Evolutionary conservation across 2,113 vertebrate genomes (phyloP).

Genomic region (Polypterus bichir): DNA sequence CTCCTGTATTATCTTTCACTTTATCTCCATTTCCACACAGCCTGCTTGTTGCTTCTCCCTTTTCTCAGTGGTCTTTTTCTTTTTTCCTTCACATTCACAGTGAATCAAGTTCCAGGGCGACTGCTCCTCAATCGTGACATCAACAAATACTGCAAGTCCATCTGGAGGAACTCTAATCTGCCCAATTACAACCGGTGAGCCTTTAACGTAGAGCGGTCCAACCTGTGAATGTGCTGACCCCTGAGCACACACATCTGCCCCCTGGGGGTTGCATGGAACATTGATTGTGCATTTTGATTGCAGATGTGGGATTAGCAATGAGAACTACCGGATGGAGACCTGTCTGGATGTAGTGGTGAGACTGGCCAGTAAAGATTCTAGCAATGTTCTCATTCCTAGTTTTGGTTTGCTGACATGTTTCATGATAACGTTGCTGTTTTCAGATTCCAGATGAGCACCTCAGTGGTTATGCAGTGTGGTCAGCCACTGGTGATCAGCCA

Average conservation of each 20-base stretch:
- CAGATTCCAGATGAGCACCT: slow-evolving; percentile 35
- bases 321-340: slow-evolving; percentile 41
- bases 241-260: too few relatives aligned
- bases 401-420: background rate
- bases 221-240: too few relatives aligned
- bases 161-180: slow-evolving; percentile 45
- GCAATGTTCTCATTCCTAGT: background rate
- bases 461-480: slow-evolving; percentile 32
- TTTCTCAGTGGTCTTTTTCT: slow-evolving; percentile 1
- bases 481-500: slow-evolving; percentile 20
- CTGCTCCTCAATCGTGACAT: slow-evolving; percentile 50
- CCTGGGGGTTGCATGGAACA: too few relatives aligned
- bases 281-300: background rate
- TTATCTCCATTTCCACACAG: too few relatives aligned
- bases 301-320: slow-evolving; percentile 49
- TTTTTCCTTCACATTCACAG: slow-evolving; percentile 20
- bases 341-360: slow-evolving; percentile 48
- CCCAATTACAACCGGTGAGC: slow-evolving; percentile 45
- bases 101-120: slow-evolving; percentile 22
- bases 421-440: background rate
- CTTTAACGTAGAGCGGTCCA: background rate
- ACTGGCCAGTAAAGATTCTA: background rate
- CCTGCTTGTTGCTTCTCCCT: too few relatives aligned
- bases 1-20: too few relatives aligned
- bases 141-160: slow-evolving; percentile 55